phyloP scores from a whole-genome alignment of 2,797 vertebrate genomes.

The Chelidonichthys spinosus region DNA sequence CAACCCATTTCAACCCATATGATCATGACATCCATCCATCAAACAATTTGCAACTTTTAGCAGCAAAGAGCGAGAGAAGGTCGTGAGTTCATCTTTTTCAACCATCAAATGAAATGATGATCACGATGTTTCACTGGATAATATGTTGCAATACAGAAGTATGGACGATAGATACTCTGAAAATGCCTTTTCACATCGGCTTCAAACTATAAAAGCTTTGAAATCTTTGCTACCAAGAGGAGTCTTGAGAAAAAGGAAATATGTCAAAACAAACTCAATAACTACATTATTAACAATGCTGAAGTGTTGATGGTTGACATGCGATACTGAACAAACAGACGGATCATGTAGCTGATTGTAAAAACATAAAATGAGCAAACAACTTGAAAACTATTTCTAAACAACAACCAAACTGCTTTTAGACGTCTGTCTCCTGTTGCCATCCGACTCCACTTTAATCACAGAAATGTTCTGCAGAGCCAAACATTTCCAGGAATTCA shows the following conservation, averaged over 20 bases:
- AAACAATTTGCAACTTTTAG: no score
- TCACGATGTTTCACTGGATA: no score
- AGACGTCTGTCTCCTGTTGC: neutral
- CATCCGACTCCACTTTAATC: constrained; percentile 18
- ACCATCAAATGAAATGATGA: no score
- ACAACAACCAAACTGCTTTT: neutral
- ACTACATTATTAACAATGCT: neutral
- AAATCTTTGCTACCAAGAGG: neutral
- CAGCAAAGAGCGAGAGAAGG: no score
- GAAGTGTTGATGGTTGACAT: neutral
- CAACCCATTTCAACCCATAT: no score
- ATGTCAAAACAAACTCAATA: neutral
- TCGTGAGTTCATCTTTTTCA: no score
- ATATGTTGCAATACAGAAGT: no score
- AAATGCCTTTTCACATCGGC: no score
- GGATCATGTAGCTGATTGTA: neutral
- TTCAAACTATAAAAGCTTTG: no score
- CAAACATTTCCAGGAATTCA: constrained; percentile 33
- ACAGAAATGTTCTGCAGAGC: neutral
- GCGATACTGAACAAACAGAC: neutral
- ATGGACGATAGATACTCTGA: no score
- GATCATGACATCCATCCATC: no score
- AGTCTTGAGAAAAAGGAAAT: neutral
- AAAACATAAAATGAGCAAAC: no score
- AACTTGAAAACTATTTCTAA: neutral